phyloP scores from a whole-genome alignment of 2,113 vertebrate species.

The Cebus imitator region DNA sequence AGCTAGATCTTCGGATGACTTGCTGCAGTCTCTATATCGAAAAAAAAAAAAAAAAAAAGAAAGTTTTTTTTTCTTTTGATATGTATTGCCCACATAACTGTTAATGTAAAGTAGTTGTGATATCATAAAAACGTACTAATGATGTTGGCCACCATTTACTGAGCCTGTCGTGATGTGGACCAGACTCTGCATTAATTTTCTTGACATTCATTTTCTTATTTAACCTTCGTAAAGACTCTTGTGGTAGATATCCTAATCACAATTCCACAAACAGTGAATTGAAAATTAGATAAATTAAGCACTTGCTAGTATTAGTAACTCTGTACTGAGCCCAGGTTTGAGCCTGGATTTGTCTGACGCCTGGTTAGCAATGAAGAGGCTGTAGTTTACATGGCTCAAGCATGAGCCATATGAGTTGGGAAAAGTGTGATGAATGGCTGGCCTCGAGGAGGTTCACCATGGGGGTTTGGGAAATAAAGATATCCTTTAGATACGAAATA shows the following conservation, averaged over 20 bases:
- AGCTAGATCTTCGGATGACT: too few relatives aligned
- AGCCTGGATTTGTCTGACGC: neutral
- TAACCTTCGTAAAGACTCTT: neutral
- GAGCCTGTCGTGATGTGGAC: neutral
- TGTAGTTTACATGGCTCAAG: neutral
- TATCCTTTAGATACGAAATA: conserved; percentile 9
- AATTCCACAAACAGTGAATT: neutral
- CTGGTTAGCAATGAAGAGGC: neutral
- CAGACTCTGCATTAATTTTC: neutral
- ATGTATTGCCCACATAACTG: neutral
- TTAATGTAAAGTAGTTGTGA: neutral
- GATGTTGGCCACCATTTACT: neutral
- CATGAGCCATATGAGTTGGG: neutral
- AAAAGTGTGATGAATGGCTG: neutral
- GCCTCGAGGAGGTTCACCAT: neutral
- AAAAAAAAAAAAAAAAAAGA: neutral
- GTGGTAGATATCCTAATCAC: neutral
- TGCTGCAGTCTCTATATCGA: too few relatives aligned
- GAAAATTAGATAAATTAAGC: neutral
- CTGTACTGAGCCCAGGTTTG: neutral
- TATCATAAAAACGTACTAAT: neutral
- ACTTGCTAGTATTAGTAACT: neutral
- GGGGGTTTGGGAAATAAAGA: conserved; percentile 17
- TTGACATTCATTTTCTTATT: neutral
- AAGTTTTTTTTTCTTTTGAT: neutral